These are phyloP conservation scores for Cheumatopsyche charites DNA, from an alignment of 1,140 invertebrate species.

Conservation along the genomic window DNA sequence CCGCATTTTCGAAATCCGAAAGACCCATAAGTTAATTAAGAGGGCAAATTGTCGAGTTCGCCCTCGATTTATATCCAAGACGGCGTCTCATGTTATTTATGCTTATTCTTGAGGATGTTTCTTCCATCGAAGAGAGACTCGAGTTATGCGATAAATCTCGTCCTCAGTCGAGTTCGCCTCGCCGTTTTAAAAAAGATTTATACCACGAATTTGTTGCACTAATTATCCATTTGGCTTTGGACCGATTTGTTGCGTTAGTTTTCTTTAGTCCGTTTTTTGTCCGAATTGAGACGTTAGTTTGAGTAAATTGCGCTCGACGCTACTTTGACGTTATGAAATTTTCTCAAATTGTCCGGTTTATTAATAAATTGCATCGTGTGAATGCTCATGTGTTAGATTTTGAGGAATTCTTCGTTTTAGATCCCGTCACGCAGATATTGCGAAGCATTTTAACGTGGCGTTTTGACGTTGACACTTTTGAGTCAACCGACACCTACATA, in stretches of 20 bases:
- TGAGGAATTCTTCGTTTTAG: not conserved
- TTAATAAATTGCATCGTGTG: not conserved
- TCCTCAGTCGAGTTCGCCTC: too few relatives aligned
- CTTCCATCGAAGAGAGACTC: not conserved
- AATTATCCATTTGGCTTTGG: conserved; percentile 42
- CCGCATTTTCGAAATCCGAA: too few relatives aligned
- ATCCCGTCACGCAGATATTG: conserved; percentile 11
- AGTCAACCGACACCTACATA: conserved; percentile 44
- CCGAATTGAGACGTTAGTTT: not conserved
- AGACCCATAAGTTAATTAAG: not conserved
- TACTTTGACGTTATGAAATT: too few relatives aligned
- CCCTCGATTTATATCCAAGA: conserved; percentile 1
- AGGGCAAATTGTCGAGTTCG: conserved; percentile 14
- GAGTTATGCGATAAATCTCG: conserved; percentile 21
- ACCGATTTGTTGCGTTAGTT: conserved; percentile 36
- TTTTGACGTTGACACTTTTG: conserved; percentile 45
- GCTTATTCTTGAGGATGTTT: not conserved
- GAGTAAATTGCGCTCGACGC: not conserved
- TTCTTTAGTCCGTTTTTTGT: not conserved
- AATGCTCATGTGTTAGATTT: not conserved
- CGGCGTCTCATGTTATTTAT: conserved; percentile 12
- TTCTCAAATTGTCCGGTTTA: not conserved
- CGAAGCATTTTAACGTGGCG: conserved; percentile 34
- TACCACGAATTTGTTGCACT: conserved; percentile 45
- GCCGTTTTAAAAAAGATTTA: conserved; percentile 40